These are phyloP conservation scores for Tribolium freemani DNA, from an alignment of 2,888 invertebrate genomes.

Conservation along the genomic window DNA sequence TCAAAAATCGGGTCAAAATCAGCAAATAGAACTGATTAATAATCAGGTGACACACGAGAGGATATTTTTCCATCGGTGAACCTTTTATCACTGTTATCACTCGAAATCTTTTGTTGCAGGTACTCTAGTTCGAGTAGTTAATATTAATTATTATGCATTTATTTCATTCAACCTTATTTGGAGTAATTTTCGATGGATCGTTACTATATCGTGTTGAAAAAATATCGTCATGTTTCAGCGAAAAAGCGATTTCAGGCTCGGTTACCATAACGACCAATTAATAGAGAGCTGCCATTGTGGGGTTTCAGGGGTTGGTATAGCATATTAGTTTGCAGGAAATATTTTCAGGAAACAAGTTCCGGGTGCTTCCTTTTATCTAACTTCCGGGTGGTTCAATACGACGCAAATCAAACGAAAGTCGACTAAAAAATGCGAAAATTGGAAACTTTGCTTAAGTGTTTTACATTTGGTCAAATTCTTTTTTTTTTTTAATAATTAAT, in stretches of 20 bases:
- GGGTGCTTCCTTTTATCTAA: conserved; percentile 40
- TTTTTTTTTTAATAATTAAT: too few species aligned
- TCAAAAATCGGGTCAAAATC: not conserved
- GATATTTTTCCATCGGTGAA: not conserved
- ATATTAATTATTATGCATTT: not conserved
- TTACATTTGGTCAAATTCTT: too few species aligned
- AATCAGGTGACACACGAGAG: conserved; percentile 8
- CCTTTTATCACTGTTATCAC: not conserved
- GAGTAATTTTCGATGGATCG: not conserved
- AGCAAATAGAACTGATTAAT: conserved; percentile 1
- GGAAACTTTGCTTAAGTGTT: too few species aligned
- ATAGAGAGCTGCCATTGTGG: conserved; percentile 31
- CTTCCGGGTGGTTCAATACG: not conserved
- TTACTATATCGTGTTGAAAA: not conserved
- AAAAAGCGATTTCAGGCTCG: conserved; percentile 12
- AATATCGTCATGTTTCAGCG: not conserved
- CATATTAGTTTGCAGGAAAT: conserved; percentile 47
- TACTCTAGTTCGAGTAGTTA: not conserved
- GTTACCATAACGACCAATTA: conserved; percentile 41
- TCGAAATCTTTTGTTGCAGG: not conserved
- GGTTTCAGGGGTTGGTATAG: conserved; percentile 45
- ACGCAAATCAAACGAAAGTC: not conserved
- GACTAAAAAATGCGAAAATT: not conserved
- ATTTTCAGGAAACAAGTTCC: conserved; percentile 48
- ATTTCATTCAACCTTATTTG: not conserved